Evolutionary conservation across 2,888 invertebrate species (phyloP).

Genomic region (Congeria kusceri): DNA sequence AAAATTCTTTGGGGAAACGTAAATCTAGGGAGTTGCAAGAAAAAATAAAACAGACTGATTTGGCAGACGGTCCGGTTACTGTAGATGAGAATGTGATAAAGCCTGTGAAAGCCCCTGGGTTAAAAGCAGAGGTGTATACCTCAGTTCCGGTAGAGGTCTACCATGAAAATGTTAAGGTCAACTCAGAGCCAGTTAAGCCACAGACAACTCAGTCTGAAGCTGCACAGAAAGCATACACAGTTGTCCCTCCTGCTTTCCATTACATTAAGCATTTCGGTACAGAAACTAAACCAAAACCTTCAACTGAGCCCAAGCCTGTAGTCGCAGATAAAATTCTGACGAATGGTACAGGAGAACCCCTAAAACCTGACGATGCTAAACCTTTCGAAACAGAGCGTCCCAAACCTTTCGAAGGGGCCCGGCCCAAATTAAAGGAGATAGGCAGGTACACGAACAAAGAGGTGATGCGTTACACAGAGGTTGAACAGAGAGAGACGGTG

Average conservation of each 20-base stretch:
- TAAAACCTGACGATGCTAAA: not conserved
- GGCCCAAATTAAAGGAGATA: slow-evolving; percentile 45
- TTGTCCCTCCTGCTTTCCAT: slow-evolving; percentile 1
- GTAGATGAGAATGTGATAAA: not conserved
- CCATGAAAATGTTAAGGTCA: not conserved
- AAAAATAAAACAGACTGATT: not conserved
- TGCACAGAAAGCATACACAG: not conserved
- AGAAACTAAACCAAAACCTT: slow-evolving; percentile 4
- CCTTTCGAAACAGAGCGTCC: not conserved
- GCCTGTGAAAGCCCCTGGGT: not conserved
- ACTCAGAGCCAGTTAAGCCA: not conserved
- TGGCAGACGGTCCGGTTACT: no score
- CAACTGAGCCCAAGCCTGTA: not conserved
- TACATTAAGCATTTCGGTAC: not conserved
- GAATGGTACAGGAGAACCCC: not conserved
- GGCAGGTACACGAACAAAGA: slow-evolving; percentile 38
- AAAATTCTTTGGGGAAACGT: not conserved
- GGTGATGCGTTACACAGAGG: slow-evolving; percentile 37
- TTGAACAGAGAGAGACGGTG: slow-evolving; percentile 51
- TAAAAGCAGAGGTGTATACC: not conserved
- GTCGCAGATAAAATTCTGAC: no score
- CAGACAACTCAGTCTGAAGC: not conserved
- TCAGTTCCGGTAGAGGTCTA: not conserved
- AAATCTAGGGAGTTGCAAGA: not conserved
- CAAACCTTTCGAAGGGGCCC: not conserved